phyloP scores from a whole-genome alignment of 2,113 vertebrate genomes.

The Lipotes vexillifer region DNA sequence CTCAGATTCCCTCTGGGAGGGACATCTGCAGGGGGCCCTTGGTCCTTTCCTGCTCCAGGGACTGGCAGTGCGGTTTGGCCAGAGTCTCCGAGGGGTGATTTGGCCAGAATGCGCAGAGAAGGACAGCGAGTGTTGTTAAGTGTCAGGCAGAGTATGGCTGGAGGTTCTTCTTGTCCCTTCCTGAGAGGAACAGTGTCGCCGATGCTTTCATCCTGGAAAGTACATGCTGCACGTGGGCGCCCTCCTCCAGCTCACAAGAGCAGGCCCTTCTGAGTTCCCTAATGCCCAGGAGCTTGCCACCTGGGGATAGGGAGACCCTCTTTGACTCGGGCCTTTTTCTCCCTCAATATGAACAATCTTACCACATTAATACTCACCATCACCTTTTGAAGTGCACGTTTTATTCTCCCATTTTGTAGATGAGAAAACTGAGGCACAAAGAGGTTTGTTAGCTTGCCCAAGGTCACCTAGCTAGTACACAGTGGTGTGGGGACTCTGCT shows the following conservation, averaged over 20 bases:
- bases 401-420: constrained; percentile 23
- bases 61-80: not conserved
- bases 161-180: not conserved
- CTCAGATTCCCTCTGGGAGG: not conserved
- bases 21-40: not conserved
- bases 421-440: not conserved
- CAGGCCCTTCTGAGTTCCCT: not conserved
- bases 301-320: not conserved
- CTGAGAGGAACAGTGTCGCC: not conserved
- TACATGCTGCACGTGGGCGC: not conserved
- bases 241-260: not conserved
- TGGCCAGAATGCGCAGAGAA: not conserved
- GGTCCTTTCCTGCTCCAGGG: not conserved
- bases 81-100: not conserved
- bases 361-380: not conserved
- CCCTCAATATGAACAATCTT: not conserved
- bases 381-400: not conserved
- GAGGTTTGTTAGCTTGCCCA: not conserved
- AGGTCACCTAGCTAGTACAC: not conserved
- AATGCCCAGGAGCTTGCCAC: not conserved
- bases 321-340: not conserved
- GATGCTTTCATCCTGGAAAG: not conserved
- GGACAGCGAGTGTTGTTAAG: not conserved
- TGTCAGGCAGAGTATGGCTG: not conserved
- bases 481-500: not conserved